A percentile compares a stretch with the other conserved stretches of the same genome.
phyloP scores from a whole-genome alignment of 37 sponge, comb jelly and placozoan genomes.

The Spongilla lacustris region DNA sequence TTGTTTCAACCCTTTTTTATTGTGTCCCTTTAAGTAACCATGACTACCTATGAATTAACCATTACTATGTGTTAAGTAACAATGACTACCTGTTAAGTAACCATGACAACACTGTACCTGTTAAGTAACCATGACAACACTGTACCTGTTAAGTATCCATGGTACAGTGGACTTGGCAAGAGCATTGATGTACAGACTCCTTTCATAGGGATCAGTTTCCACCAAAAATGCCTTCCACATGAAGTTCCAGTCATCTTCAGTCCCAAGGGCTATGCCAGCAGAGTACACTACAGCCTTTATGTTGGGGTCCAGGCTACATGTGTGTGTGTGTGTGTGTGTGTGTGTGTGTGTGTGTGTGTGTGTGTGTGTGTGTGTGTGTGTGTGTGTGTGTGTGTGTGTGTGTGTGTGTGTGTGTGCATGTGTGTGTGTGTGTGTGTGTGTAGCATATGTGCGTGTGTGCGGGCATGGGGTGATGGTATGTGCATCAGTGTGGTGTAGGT shows the following conservation, averaged over 20 bases:
- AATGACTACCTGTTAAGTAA: conserved; percentile 73
- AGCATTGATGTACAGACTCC: conserved; percentile 53
- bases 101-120: no score
- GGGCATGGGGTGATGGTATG: no score
- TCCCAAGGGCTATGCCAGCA: conserved; percentile 77
- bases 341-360: conserved; percentile 5
- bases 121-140: no score
- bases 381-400: no score
- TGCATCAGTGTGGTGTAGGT: no score
- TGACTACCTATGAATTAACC: no score
- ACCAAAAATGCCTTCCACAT: conserved; percentile 75
- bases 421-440: no score
- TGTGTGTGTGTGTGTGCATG: no score
- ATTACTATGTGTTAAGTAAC: conserved; percentile 74
- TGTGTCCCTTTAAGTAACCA: no score
- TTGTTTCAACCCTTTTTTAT: no score
- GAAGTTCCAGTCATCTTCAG: conserved; percentile 82
- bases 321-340: not conserved
- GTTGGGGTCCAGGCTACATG: conserved; percentile 69
- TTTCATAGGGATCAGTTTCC: conserved; percentile 72
- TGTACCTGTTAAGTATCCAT: conserved; percentile 76
- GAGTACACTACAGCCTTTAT: conserved; percentile 78
- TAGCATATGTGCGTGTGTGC: no score
- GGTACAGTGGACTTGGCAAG: conserved; percentile 69
- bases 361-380: conserved; percentile 12